Base-by-base conservation (phyloP, 2,113 vertebrate genomes). In the Nymphicus hollandicus region DNA sequence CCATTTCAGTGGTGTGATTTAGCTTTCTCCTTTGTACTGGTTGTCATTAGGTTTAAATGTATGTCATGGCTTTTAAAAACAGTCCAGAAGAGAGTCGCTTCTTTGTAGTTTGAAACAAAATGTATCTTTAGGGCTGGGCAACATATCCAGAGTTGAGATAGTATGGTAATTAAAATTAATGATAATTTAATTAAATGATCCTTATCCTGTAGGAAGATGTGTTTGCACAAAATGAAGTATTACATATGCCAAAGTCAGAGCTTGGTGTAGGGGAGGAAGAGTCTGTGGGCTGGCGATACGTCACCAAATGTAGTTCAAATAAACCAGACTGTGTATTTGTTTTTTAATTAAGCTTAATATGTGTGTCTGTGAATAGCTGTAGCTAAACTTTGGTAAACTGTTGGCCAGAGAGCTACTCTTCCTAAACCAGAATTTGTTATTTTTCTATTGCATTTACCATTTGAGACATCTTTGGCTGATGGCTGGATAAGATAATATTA, bases 41-140 rank as follows among this genome's bases (percentile, higher is more conserved):
- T 79, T 91, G 61, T 63, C 53, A n/a, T 35, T 79, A 82, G 73
- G 78, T 78, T 92, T 95, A 92, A 89, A 72, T 93, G 91, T 93
- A 91, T 55, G 66, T 82, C 28, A 49, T 39, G 39, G 20, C 53
- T 86, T 89, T 92, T 89, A 68, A 92, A 91, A 81, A 80, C 41
- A 70, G 37, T 58, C 58, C 49, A 56, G 44, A 68, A 86, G 44
- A 89, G 61, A 86, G 65, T 76, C 7, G 12, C 28, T 53, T 61
- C 65, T 93, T 93, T 76, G 65, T 93, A 87, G 69, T 89, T 92
- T 92, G 70, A 94, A 96, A 86, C 44, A 93, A 88, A 94, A 69
- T n/a, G 33, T 85, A 52, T 84, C 73, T 88, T 76, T 43, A 76
- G 56, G 80, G 44, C 72, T 93, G 77, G 31, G 28, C 35, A 87